Evolutionary conservation across 2,797 vertebrate genomes (phyloP), one percentile per base, ranked within the genome.

Genomic region (Pseudomugil tenellus): DNA sequence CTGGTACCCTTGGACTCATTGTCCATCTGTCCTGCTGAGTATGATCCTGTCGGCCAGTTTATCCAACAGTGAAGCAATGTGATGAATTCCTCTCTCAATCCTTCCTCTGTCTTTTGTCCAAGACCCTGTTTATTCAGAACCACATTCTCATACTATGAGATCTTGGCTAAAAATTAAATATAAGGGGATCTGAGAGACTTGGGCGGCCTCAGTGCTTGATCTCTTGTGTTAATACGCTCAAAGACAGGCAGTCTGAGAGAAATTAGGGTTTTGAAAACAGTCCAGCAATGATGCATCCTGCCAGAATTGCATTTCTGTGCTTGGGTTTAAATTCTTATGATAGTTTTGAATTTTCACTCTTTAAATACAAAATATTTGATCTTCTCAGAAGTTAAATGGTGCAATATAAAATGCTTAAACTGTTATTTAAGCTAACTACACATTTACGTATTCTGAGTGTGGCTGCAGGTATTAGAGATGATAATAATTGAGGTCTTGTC

Each of bases 401-500:
- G n/a, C 37, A n/a, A 74, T 17, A 34, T 4, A 2, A 11, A 17
- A 4, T 10, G 8, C n/a, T 37, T 25, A 41, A 68, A 66, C 61
- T 55, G 55, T 59, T 48, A 53, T 43, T 34, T n/a, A 19, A 34
- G 2, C 53, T 62, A n/a, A 16, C 6, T 9, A 2, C 4, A 16
- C n/a, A 62, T 9, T 39, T 51, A 32, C 26, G 57, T 9, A 41
- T 58, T 43, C 29, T 1, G 43, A 81, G 25, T 35, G 43, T 68
- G 63, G 55, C 63, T 49, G 6, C 2, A 21, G 56, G 31, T 14
- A 74, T 79, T 80, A 83, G 46, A 64, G 67, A 76, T 67, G 57
- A 70, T 83, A 83, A 81, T 71, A 83, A 82, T 72, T 64, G 59
- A 79, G 61, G 69, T 78, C 66, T 76, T 84, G 81, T 63, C 76